These are phyloP conservation scores for Trachelus troglodyta DNA, from an alignment of 2,888 invertebrate genomes.

Conservation along the genomic window DNA sequence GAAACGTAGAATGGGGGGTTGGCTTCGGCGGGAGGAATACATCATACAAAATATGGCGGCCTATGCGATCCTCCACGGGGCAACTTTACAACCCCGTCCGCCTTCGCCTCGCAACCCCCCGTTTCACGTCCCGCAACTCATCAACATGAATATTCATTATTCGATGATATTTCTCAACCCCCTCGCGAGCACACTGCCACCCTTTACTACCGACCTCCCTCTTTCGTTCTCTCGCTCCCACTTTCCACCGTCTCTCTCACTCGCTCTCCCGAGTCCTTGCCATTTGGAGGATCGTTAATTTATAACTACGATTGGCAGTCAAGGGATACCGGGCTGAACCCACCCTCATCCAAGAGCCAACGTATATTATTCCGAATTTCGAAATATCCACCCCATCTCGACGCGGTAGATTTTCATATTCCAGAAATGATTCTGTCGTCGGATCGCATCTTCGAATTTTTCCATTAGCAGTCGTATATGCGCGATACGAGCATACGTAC, in stretches of 20 bases:
- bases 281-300: constrained; percentile 59
- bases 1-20: constrained; percentile 32
- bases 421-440: background rate
- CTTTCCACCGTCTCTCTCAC: constrained; percentile 20
- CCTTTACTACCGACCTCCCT: constrained; percentile 17
- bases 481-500: background rate
- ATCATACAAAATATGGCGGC: constrained; percentile 62
- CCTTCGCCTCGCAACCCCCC: constrained; percentile 54
- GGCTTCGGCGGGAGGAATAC: constrained; percentile 42
- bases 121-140: constrained; percentile 59
- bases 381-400: background rate
- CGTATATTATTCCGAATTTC: background rate
- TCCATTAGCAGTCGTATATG: background rate
- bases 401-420: background rate
- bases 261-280: constrained; percentile 30
- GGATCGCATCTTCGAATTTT: background rate
- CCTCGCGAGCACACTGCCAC: constrained; percentile 18
- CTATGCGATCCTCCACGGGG: constrained; percentile 62
- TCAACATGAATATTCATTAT: constrained; percentile 66
- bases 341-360: background rate
- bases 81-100: constrained; percentile 59
- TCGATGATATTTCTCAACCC: constrained; percentile 64
- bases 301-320: constrained; percentile 59
- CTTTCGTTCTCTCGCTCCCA: constrained; percentile 14
- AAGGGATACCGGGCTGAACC: constrained; percentile 5